Conservation (phyloP, 2,113 vertebrate species). For the Vulpes lagopus region DNA sequence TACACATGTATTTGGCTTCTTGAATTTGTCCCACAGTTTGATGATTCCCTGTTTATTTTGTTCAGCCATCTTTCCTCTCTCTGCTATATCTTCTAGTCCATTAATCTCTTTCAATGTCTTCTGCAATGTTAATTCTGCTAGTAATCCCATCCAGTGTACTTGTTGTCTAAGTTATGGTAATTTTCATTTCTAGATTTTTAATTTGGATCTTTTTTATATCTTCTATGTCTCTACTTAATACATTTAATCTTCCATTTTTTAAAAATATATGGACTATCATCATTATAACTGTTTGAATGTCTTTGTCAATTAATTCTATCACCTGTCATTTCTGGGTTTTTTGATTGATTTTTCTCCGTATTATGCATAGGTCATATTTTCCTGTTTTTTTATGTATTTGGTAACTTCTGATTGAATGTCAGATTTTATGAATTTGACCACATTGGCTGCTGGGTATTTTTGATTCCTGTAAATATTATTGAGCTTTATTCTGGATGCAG, state of each 20-base stretch:
- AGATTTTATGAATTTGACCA: not conserved
- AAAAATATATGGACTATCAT: not conserved
- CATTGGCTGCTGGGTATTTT: not conserved
- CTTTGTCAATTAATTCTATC: not conserved
- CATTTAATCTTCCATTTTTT: slow-evolving; percentile 16
- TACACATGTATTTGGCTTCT: not conserved
- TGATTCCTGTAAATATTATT: not conserved
- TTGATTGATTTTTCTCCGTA: not conserved
- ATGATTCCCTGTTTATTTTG: not conserved
- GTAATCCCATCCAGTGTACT: not conserved
- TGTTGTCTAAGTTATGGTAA: not conserved
- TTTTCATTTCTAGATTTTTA: not conserved
- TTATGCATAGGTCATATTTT: not conserved
- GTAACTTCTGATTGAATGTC: not conserved
- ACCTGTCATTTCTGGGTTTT: not conserved
- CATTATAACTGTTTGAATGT: not conserved
- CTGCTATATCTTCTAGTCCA: not conserved
- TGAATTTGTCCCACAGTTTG: not conserved
- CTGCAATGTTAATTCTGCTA: not conserved
- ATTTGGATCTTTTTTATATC: not conserved
- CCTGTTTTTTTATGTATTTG: not conserved
- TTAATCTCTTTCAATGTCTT: not conserved
- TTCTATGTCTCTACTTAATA: not conserved
- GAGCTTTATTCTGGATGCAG: not conserved
- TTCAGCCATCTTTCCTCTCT: not conserved